Conservation (phyloP, 2,797 vertebrate species). For the Pseudochromis fuscus region DNA sequence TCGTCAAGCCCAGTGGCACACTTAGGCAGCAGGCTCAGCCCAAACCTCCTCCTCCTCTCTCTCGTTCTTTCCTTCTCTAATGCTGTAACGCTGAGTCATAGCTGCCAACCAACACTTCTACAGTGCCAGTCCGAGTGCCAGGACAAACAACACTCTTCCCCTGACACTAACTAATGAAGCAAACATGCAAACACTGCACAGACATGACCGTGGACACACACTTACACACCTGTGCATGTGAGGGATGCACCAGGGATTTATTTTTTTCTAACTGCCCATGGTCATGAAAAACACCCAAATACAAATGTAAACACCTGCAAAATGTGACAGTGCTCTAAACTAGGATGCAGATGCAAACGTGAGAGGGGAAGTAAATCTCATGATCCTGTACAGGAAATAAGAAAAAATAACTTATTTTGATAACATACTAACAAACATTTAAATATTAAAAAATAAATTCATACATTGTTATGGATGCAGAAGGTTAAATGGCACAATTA, state of each 20-base stretch:
- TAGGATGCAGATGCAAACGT: slow-evolving; percentile 6
- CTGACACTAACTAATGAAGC: slow-evolving; percentile 76
- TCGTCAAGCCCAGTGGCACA: slow-evolving; percentile 71
- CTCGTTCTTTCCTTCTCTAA: slow-evolving; percentile 66
- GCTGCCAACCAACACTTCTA: slow-evolving; percentile 83
- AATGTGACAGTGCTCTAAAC: slow-evolving; percentile 26
- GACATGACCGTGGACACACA: slow-evolving; percentile 51
- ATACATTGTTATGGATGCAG: not conserved
- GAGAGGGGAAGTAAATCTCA: slow-evolving; percentile 1
- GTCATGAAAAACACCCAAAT: slow-evolving; percentile 19
- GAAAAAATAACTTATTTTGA: slow-evolving; percentile 22
- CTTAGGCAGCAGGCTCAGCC: slow-evolving; percentile 62
- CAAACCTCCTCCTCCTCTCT: slow-evolving; percentile 54
- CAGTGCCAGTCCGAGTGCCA: slow-evolving; percentile 77
- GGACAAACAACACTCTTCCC: slow-evolving; percentile 82
- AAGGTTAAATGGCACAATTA: slow-evolving; percentile 23
- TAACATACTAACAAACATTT: too few species aligned
- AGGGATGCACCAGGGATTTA: slow-evolving; percentile 19
- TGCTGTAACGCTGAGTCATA: slow-evolving; percentile 86
- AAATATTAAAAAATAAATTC: too few species aligned
- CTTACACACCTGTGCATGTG: slow-evolving; percentile 46
- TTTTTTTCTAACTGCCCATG: not conserved
- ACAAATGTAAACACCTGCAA: slow-evolving; percentile 7
- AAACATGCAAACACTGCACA: slow-evolving; percentile 61
- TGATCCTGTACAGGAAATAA: slow-evolving; percentile 1